Evolutionary conservation across 92 coral and sea anemone genomes (phyloP), one percentile per base, ranked within the genome.

Genomic region (Bergia puertoricense): DNA sequence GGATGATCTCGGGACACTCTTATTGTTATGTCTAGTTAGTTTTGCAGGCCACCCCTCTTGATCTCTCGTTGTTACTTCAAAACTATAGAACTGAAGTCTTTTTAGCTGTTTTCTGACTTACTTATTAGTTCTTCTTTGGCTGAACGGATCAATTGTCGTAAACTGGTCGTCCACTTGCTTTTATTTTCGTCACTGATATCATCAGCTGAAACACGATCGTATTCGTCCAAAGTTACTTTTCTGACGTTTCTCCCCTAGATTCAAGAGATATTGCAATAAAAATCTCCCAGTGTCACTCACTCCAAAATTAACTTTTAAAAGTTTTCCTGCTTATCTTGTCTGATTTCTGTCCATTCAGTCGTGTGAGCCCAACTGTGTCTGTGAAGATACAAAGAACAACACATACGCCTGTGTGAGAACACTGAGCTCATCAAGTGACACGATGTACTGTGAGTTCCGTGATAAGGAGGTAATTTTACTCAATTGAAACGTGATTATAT

Each of bases 381-480:
- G 98, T 81, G 98, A 95, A 80, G 98, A 95, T 51, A 92, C 94
- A 42, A 93, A 92, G 93, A 95, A 95, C 73, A 95, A 95, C 93
- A 95, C 96, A 0, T 95, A 95, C 42, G 89, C 98, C 20, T 95
- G 98, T 84, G 92, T 95, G 22, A 91, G 98, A 71, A 93, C 96
- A 38, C 79, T 93, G 65, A 89, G 88, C 48, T 42, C 88, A 6
- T 81, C 94, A 11, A 80, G 76, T 38, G 81, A 95, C 48, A 79
- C 80, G 79, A 93, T 95, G 94, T 95, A 91, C 92, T 95, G 98
- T 59, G 96, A 95, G 83, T 93, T 95, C 76, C 77, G 41, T 0
- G 98, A 95, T 42, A 86, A 71, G 22, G 98, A 95, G 96, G 98
- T 93, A 57, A 59, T 71, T 11, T 50, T 3, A 45, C 11, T 77